phyloP scores from a whole-genome alignment of 2,113 vertebrate species.

The Pongo pygmaeus region DNA sequence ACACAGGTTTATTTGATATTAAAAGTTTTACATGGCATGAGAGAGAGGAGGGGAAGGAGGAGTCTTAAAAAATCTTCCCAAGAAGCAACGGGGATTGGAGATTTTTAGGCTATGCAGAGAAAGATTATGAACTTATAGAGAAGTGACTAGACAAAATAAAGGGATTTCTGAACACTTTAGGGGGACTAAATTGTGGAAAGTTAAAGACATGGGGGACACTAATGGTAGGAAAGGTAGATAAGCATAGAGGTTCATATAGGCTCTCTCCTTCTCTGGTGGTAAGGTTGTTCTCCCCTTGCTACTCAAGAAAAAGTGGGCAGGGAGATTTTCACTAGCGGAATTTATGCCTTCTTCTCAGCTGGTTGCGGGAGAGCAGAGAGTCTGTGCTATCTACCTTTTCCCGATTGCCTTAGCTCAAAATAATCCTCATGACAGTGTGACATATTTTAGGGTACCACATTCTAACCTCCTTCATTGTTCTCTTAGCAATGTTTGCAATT shows the following conservation, averaged over 20 bases:
- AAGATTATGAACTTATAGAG: neutral
- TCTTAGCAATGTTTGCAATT: neutral
- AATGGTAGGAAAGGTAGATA: neutral
- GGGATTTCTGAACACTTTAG: neutral
- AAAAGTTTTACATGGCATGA: neutral
- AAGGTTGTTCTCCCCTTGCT: neutral
- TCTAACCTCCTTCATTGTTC: neutral
- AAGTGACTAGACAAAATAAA: neutral
- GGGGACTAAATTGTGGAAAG: neutral
- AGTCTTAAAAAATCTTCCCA: neutral
- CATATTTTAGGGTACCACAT: neutral
- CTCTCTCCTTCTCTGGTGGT: rapidly evolving
- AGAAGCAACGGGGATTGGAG: neutral
- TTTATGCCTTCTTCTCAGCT: too few relatives aligned
- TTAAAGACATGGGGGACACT: neutral
- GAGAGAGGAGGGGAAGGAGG: rapidly evolving
- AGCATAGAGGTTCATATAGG: too few relatives aligned
- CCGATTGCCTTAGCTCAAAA: neutral
- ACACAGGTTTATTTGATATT: neutral
- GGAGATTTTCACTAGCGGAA: too few relatives aligned
- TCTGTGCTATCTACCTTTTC: neutral
- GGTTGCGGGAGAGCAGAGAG: neutral
- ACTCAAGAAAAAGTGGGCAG: neutral
- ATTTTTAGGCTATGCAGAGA: neutral
- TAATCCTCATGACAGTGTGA: neutral